Evolutionary conservation across 2,113 vertebrate genomes (phyloP).

Genomic region (Chiloscyllium plagiosum): DNA sequence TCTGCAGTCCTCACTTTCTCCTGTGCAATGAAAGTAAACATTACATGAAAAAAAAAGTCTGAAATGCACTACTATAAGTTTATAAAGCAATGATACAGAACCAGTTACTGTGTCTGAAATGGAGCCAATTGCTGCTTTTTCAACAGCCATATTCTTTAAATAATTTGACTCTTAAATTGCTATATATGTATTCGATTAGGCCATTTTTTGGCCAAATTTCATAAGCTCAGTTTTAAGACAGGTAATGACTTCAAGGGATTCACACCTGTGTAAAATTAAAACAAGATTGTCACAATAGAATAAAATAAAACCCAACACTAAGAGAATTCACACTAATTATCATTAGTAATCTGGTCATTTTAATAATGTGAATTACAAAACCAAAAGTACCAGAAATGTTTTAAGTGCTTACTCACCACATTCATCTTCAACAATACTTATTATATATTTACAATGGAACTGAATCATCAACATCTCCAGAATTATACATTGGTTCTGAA

Average conservation of each 20-base stretch:
- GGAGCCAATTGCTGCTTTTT: not conserved
- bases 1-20: too few species aligned
- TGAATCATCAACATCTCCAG: not conserved
- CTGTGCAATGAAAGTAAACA: not conserved
- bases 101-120: not conserved
- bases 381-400: too few species aligned
- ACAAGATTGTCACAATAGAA: too few species aligned
- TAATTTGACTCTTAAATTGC: not conserved
- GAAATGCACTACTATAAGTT: not conserved
- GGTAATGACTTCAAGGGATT: not conserved
- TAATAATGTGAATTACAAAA: too few species aligned
- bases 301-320: too few species aligned
- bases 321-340: too few species aligned
- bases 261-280: not conserved
- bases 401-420: too few species aligned
- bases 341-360: too few species aligned
- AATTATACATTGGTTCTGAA: not conserved
- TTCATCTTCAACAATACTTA: too few species aligned
- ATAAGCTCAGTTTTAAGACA: not conserved
- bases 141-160: not conserved
- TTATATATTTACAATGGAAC: not conserved
- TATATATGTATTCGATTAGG: not conserved
- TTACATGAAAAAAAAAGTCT: not conserved
- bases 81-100: slow-evolving; percentile 18
- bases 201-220: not conserved